A percentile compares a stretch with the other conserved stretches of the same genome.
Evolutionary conservation across 64 coral and sea anemone genomes (phyloP).

Genomic region (Platygyra sinensis): DNA sequence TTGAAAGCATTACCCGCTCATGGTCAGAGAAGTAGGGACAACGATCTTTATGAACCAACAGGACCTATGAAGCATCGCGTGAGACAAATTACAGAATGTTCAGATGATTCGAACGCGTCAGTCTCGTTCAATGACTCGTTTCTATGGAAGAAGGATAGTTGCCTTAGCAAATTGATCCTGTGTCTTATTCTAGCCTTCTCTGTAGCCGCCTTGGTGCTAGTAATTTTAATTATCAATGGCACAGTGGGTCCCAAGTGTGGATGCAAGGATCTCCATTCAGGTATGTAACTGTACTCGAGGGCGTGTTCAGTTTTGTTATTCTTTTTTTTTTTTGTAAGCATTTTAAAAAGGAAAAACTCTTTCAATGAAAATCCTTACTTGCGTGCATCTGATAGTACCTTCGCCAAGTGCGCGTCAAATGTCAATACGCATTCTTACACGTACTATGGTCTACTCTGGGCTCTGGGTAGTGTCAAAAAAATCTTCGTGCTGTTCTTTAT

Average conservation of each 20-base stretch:
- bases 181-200: constrained; percentile 40
- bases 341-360: background rate
- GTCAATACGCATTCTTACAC: constrained; percentile 30
- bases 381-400: background rate
- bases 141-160: background rate
- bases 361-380: background rate
- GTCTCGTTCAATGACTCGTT: background rate
- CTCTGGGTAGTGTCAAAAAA: constrained; percentile 18
- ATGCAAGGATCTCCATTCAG: constrained; percentile 2
- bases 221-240: constrained; percentile 4
- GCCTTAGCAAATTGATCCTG: constrained; percentile 33
- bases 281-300: constrained; percentile 1
- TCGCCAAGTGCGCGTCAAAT: background rate
- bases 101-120: background rate
- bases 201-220: constrained; percentile 16
- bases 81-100: constrained; percentile 50
- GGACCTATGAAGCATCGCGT: background rate
- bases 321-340: background rate
- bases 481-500: background rate
- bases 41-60: constrained; percentile 11
- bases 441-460: background rate
- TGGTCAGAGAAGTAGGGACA: background rate
- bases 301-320: background rate
- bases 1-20: background rate
- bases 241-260: constrained; percentile 29